Conservation (phyloP, 2,888 invertebrate species). For the Idaea straminata region DNA sequence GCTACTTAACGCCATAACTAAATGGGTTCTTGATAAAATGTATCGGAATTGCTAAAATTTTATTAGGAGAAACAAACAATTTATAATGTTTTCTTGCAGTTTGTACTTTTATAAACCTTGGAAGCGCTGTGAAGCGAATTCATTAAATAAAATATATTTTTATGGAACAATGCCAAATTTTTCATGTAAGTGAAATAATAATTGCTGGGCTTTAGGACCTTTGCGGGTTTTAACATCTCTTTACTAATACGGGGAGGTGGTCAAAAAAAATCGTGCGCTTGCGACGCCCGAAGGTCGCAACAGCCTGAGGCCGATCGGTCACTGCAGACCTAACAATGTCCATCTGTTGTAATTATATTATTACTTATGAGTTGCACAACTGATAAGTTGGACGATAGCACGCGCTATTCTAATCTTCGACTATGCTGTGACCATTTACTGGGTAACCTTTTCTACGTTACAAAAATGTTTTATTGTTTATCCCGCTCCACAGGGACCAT, state of each 20-base stretch:
- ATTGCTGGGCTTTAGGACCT: no score
- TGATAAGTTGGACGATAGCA: conserved; percentile 56
- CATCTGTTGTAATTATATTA: conserved; percentile 76
- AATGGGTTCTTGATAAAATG: no score
- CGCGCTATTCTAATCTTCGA: conserved; percentile 42
- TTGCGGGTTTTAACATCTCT: conserved; percentile 41
- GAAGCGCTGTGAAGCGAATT: no score
- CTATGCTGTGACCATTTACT: conserved; percentile 14
- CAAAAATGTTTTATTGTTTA: background rate
- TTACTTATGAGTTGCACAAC: conserved; percentile 70
- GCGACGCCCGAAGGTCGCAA: conserved; percentile 65
- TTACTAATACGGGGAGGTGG: conserved; percentile 47
- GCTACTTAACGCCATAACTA: no score
- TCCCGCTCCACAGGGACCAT: no score
- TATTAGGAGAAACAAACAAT: no score
- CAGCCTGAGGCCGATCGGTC: conserved; percentile 68
- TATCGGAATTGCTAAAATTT: no score
- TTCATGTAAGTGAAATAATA: no score
- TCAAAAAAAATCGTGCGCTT: conserved; percentile 73
- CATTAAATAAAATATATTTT: no score
- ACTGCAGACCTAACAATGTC: conserved; percentile 73
- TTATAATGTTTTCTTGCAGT: no score
- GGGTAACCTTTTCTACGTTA: background rate
- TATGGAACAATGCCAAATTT: no score
- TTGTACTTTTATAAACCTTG: no score